phyloP scores from a whole-genome alignment of 2,113 vertebrate genomes.

The Sitta europaea region DNA sequence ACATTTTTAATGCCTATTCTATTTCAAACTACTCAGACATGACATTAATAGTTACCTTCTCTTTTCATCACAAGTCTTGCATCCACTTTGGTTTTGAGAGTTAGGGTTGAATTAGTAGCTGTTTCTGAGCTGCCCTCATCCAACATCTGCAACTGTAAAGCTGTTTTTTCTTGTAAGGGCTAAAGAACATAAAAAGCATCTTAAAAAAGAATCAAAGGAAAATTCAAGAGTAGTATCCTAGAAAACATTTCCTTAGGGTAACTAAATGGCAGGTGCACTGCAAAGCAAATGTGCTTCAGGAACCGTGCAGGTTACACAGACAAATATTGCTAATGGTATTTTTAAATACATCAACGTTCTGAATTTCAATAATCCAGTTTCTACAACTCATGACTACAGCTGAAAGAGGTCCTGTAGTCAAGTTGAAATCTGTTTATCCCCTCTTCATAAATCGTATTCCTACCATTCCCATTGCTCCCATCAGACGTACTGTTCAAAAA shows the following conservation, averaged over 20 bases:
- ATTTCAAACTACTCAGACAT: neutral
- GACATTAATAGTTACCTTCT: conserved; percentile 55
- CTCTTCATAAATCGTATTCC: neutral
- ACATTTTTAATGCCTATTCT: neutral
- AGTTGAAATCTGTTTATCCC: neutral
- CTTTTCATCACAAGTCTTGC: conserved; percentile 16
- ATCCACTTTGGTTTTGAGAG: conserved; percentile 63
- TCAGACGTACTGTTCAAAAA: neutral
- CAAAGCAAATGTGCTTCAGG: neutral
- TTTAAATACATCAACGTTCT: neutral
- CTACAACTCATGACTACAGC: neutral
- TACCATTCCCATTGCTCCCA: neutral
- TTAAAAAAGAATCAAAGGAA: neutral
- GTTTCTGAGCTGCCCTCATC: conserved; percentile 66
- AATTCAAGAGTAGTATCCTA: neutral
- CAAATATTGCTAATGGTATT: neutral
- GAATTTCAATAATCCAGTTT: neutral
- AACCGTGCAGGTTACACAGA: neutral
- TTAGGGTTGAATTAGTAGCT: conserved; percentile 48
- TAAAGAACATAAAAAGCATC: neutral
- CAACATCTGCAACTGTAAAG: conserved; percentile 1
- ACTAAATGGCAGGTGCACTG: fast-evolving
- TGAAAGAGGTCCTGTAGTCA: neutral
- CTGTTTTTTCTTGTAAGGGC: conserved; percentile 11
- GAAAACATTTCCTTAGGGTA: neutral